phyloP scores from a whole-genome alignment of 2,113 vertebrate species.

The Eptesicus fuscus region DNA sequence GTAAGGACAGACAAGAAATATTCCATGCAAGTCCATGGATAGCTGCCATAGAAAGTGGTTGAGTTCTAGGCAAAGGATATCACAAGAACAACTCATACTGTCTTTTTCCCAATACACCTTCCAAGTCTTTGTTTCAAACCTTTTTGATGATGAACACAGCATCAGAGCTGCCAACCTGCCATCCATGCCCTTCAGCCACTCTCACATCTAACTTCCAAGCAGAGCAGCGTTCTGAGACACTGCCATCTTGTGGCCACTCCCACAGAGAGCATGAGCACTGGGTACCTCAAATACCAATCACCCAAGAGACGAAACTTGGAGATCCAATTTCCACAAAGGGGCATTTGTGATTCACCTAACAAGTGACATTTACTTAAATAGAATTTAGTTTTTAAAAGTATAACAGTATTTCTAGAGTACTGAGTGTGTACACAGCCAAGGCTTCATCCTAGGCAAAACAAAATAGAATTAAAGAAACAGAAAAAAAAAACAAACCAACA shows the following conservation, averaged over 20 bases:
- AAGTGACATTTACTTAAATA: background rate
- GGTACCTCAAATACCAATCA: background rate
- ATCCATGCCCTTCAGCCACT: fast-evolving
- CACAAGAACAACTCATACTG: background rate
- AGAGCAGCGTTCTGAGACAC: constrained; percentile 51
- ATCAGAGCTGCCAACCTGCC: background rate
- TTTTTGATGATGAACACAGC: background rate
- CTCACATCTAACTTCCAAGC: background rate
- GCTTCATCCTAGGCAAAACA: background rate
- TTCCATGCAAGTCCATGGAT: background rate
- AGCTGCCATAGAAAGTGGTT: background rate
- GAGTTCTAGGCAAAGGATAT: background rate
- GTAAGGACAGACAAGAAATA: background rate
- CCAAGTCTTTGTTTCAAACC: background rate
- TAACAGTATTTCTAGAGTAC: background rate
- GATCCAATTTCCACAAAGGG: background rate
- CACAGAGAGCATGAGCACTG: fast-evolving
- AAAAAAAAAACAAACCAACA: background rate
- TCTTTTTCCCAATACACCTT: background rate
- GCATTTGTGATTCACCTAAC: background rate
- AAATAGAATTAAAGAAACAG: background rate
- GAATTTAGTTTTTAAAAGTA: background rate
- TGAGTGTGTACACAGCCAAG: background rate
- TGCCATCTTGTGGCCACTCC: constrained; percentile 65
- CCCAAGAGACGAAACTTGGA: background rate